These are phyloP conservation scores for Botia kubotai DNA, from an alignment of 2,797 vertebrate species.

Conservation along the genomic window DNA sequence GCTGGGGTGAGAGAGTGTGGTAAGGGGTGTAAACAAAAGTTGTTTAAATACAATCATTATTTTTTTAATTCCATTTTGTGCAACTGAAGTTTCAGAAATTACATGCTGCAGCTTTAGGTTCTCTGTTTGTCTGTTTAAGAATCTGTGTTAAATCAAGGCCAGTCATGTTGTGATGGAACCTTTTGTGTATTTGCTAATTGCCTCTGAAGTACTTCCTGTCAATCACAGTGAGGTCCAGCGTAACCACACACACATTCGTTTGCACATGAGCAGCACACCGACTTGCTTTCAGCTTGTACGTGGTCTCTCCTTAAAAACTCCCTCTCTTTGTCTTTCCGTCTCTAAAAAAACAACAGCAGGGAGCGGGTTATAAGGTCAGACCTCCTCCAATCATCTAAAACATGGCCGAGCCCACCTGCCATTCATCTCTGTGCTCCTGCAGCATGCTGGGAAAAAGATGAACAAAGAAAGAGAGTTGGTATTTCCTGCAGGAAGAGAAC, in stretches of 20 bases:
- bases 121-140: not conserved
- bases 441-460: not conserved
- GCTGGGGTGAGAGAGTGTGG: no score
- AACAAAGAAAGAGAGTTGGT: not conserved
- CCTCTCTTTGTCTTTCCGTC: slow-evolving; percentile 31
- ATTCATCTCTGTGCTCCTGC: slow-evolving; percentile 43
- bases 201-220: slow-evolving; percentile 35
- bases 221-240: slow-evolving; percentile 15
- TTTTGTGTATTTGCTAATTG: slow-evolving; percentile 40
- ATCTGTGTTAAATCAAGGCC: not conserved
- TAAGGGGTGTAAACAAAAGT: no score
- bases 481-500: slow-evolving; percentile 49
- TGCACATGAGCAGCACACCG: slow-evolving; percentile 25
- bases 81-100: not conserved
- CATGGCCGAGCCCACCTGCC: slow-evolving; percentile 54
- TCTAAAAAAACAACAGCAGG: slow-evolving; percentile 59
- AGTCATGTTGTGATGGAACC: not conserved
- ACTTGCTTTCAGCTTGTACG: slow-evolving; percentile 47
- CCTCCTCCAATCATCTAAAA: slow-evolving; percentile 54
- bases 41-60: no score
- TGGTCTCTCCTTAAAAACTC: slow-evolving; percentile 23
- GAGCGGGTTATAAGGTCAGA: slow-evolving; percentile 54
- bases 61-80: not conserved
- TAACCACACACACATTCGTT: not conserved
- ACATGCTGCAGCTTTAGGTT: not conserved